Base-by-base conservation (phyloP, 2,888 invertebrate genomes). In the Pheosia gnoma region DNA sequence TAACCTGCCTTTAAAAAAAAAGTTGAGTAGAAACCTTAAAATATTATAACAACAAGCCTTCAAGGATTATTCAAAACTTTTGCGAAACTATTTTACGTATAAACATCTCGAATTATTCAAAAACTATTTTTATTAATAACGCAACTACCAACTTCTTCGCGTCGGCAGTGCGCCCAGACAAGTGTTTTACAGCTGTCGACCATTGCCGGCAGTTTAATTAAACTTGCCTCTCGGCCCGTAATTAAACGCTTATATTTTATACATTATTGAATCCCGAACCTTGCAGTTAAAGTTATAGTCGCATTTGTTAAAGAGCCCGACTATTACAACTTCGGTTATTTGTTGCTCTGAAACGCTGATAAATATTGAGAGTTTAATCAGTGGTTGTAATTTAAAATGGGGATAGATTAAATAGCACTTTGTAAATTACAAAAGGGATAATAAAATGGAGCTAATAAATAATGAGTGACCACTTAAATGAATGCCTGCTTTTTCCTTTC, bases 141-240 rank as follows among this genome's bases (percentile, higher is more conserved):
- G 6, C 43, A 60, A 52, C 13, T 75, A 63, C 63, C 59, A n/a
- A n/a, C 59, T 70, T 58, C n/a, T 52, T 0, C 1, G 9, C 4
- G 1, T 13, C 55, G 60, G 36, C 58, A 64, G 4, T 47, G 8
- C 39, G 25, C n/a, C 10, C n/a, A 64, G 67, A 70, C 66, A 67
- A 74, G 72, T 77, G 66, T 75, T 78, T 78, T 75, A 77, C 77
- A 77, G 71, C 72, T 71, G 74, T 78, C 77, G 67, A 62, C 67
- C 47, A 52, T 47, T 41, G 67, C 64, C 56, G 61, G 65, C 66
- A 59, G 65, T 77, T 78, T 77, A 78, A 77, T 78, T 77, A 78
- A 78, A 75, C 62, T 66, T 53, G 64, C 66, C 63, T 62, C 56
- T 43, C 52, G 61, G 58, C 60, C 60, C 58, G 69, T 59, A 77